Base-by-base conservation (phyloP, 1,140 invertebrate species). In the Sipha flava region DNA sequence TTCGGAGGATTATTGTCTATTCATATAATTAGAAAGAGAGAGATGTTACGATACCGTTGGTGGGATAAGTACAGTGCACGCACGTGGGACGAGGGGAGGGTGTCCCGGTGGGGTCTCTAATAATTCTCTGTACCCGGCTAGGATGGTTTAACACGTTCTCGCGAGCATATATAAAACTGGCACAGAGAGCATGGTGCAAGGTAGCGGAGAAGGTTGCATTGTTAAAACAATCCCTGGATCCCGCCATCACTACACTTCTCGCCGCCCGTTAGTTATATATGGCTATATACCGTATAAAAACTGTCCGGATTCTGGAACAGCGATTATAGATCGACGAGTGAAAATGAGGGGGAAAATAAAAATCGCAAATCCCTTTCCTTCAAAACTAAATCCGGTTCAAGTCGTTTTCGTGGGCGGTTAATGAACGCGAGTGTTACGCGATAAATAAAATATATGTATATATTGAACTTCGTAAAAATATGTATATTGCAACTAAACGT, bases 151-250 rank as follows among this genome's bases (percentile, higher is more conserved):
- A 75, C 72, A 54, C 72, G 47, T 75, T 75, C 49, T 75, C 72
- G 47, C 47, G n/a, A 34, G 29, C n/a, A n/a, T n/a, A n/a, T n/a
- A n/a, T n/a, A n/a, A n/a, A n/a, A n/a, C n/a, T n/a, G n/a, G n/a
- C n/a, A n/a, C n/a, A n/a, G n/a, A n/a, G n/a, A n/a, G n/a, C n/a
- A n/a, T n/a, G 34, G 47, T 9, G n/a, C 10, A 54, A 45, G 1
- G 26, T 14, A n/a, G n/a, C 21, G 57, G n/a, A 47, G n/a, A 49
- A 72, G 64, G 68, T 72, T n/a, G 45, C 45, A 52, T 72, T 72
- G 45, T 72, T 49, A 72, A 72, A 49, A 72, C 68, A 72, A 72
- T 72, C n/a, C n/a, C n/a, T n/a, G n/a, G n/a, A n/a, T n/a, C 29
- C 54, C 1, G 23, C 49, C 21, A 23, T 21, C 54, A 23, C 7